Evolutionary conservation across 1,140 invertebrate genomes (phyloP).

Genomic region (Propsilocerus akamusi): DNA sequence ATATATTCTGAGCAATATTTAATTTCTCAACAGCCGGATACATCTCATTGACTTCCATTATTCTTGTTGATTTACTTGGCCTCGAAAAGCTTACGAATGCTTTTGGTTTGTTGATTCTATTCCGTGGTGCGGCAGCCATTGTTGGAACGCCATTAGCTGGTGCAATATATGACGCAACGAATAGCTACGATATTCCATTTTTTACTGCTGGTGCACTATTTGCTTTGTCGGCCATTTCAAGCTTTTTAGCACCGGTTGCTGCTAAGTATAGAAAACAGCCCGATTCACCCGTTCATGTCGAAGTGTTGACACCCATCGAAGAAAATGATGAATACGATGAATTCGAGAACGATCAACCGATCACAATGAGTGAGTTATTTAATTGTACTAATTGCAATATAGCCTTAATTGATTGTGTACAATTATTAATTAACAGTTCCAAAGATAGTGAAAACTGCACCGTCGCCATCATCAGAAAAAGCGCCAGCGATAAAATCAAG

Average conservation of each 20-base stretch:
- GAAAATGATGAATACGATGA: conserved; percentile 62
- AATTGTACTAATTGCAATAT: background rate
- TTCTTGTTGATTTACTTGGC: conserved; percentile 87
- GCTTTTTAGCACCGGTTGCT: conserved; percentile 53
- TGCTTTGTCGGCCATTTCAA: conserved; percentile 61
- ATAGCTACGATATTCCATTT: conserved; percentile 75
- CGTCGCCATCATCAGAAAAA: conserved; percentile 29
- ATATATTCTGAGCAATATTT: background rate
- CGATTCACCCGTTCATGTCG: conserved; percentile 35
- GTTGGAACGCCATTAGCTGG: conserved; percentile 68
- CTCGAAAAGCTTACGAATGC: conserved; percentile 91
- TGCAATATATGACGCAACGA: conserved; percentile 69
- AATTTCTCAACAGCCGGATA: conserved; percentile 62
- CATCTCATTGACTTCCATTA: conserved; percentile 94
- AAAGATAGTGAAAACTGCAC: conserved; percentile 41
- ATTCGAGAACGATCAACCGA: conserved; percentile 40
- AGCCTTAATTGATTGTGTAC: background rate
- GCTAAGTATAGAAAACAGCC: conserved; percentile 22
- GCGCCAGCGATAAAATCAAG: conserved; percentile 12
- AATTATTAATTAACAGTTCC: conserved; percentile 21
- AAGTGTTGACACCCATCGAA: conserved; percentile 59
- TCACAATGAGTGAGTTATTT: conserved; percentile 31
- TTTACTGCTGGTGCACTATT: conserved; percentile 83
- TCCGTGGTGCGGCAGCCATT: conserved; percentile 82
- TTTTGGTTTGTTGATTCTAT: conserved; percentile 87